A percentile compares a stretch with the other conserved stretches of the same genome.
phyloP scores from a whole-genome alignment of 2,113 vertebrate genomes.

The Prinia subflava region DNA sequence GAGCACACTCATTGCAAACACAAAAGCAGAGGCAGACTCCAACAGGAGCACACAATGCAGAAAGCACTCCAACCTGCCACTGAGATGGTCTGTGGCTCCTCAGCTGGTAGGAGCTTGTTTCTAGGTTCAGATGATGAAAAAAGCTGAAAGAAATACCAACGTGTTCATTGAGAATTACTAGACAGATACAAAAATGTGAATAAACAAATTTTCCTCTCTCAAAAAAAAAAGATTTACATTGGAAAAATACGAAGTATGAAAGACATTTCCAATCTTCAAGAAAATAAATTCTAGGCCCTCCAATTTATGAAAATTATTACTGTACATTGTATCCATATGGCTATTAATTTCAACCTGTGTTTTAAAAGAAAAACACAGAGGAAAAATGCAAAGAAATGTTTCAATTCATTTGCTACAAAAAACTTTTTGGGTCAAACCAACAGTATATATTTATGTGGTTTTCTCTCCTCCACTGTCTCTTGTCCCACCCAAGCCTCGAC shows the following conservation, averaged over 20 bases:
- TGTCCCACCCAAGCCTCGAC: rapidly evolving
- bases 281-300: not conserved
- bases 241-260: not conserved
- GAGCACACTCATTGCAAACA: rapidly evolving
- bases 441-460: not conserved
- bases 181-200: not conserved
- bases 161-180: not conserved
- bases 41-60: rapidly evolving
- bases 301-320: not conserved
- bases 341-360: not conserved
- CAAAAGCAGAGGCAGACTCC: not conserved
- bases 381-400: not conserved
- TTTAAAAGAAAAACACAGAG: not conserved
- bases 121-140: not conserved
- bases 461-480: not conserved
- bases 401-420: not conserved
- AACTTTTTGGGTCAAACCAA: not conserved
- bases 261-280: not conserved
- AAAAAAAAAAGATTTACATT: not conserved
- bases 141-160: not conserved
- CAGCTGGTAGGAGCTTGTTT: not conserved
- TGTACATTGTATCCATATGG: rapidly evolving
- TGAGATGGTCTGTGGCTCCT: not conserved
- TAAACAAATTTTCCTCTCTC: not conserved
- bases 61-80: not conserved